Conservation (phyloP, 2,888 invertebrate species). For the Venustoraphidia nigricollis region DNA sequence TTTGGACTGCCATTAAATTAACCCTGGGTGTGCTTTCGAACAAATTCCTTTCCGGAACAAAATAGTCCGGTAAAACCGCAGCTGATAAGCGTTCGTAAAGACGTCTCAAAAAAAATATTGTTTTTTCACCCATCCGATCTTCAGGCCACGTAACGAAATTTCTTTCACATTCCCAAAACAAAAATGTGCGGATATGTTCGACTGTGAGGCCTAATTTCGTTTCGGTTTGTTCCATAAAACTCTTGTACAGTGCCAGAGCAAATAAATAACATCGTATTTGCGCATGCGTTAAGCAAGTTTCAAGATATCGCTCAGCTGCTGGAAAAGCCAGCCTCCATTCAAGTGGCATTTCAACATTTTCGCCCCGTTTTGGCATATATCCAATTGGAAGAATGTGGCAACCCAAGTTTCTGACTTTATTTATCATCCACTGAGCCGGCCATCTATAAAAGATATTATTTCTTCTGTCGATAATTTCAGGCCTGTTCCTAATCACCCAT, state of each 20-base stretch:
- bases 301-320: slow-evolving; percentile 57
- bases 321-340: slow-evolving; percentile 72
- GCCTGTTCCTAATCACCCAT: slow-evolving; percentile 45
- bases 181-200: slow-evolving; percentile 54
- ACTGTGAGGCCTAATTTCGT: slow-evolving; percentile 47
- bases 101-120: slow-evolving; percentile 43
- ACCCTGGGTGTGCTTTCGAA: slow-evolving; percentile 53
- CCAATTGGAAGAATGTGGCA: slow-evolving; percentile 58
- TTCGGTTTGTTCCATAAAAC: slow-evolving; percentile 50
- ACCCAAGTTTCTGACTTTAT: slow-evolving; percentile 46
- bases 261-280: slow-evolving; percentile 59
- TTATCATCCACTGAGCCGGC: slow-evolving; percentile 52
- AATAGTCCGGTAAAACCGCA: slow-evolving; percentile 53
- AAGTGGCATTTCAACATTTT: slow-evolving; percentile 43
- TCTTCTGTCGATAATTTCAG: slow-evolving; percentile 36
- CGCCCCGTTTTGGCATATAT: slow-evolving; percentile 42
- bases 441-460: slow-evolving; percentile 45
- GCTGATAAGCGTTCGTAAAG: slow-evolving; percentile 46
- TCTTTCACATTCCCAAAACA: slow-evolving; percentile 64
- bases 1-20: slow-evolving; percentile 45
- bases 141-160: slow-evolving; percentile 58
- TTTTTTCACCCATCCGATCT: slow-evolving; percentile 51
- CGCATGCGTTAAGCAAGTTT: slow-evolving; percentile 51
- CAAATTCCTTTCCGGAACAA: slow-evolving; percentile 54
- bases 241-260: slow-evolving; percentile 50